Base-by-base conservation (phyloP, 2,888 invertebrate genomes). In the Meteorus cinctellus region DNA sequence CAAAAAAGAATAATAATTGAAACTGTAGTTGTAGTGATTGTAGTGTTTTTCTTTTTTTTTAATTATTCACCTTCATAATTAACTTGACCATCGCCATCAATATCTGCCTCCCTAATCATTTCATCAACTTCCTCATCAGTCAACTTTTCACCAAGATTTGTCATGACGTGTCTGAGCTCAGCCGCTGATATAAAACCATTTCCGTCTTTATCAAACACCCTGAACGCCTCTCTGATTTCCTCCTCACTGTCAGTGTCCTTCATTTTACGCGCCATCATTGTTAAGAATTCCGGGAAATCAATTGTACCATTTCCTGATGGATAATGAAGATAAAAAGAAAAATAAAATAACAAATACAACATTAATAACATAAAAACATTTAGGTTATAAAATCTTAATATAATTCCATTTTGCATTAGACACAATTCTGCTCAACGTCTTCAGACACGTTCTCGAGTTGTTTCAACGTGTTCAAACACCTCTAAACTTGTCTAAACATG, bases 261-360 rank as follows among this genome's bases (percentile, higher is more conserved):
- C 98, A 99, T 98, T 94, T 99, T 99, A 90, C 98, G 95, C 89
- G 99, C 99, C 99, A 99, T 99, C 98, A 99, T 99, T 90, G 98
- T 98, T 89, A 99, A 94, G 93, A 99, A 99, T 92, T 99, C 99
- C 86, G 98, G 98, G 92, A 99, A 99, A 93, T 99, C 99, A 92
- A 99, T 99, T 91, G 98, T 99, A 89, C 99, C 99, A 92, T 99
- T 99, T 89, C 98, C 98, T 72, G 36, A 6, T 6, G 31, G 65
- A 24, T 24, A 24, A 24, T 31, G 51, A 29, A 71, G 5, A 16
- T n/a, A 34, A 34, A 66, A 24, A 1, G 1, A 27, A 24, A 27
- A 60, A 34, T 8, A 36, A 12, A 24, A 31, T 29, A 68, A 51
- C 31, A 34, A 62, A 63, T 34, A 8, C 4, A 19, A 41, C 8